Conservation (phyloP, 2,888 invertebrate genomes). For the Drosophila silvestris region DNA sequence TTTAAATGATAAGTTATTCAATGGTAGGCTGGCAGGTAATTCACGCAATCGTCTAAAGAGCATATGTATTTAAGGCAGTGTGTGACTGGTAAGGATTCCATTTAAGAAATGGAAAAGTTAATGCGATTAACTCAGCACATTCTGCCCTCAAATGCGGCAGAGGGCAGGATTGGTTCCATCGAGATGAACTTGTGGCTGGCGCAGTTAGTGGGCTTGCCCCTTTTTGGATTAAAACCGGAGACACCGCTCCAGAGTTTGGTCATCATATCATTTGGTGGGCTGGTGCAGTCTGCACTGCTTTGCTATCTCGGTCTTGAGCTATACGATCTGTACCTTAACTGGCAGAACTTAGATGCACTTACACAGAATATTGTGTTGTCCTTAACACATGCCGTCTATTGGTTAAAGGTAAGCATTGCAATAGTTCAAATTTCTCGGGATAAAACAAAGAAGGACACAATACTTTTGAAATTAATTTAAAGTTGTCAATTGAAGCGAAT, state of each 20-base stretch:
- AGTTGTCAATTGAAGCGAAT: not conserved
- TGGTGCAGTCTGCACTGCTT: constrained; percentile 29
- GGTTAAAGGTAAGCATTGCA: constrained; percentile 50
- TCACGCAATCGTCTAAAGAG: constrained; percentile 23
- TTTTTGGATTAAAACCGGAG: constrained; percentile 62
- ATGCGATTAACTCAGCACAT: constrained; percentile 29
- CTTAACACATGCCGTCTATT: constrained; percentile 53
- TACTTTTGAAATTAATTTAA: not conserved
- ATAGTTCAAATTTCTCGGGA: not conserved
- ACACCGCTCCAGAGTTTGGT: constrained; percentile 30
- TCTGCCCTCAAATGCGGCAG: constrained; percentile 61
- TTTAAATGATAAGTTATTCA: constrained; percentile 33
- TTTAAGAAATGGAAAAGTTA: constrained; percentile 44
- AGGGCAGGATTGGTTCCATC: constrained; percentile 73
- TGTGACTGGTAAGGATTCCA: not conserved
- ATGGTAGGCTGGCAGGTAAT: constrained; percentile 12
- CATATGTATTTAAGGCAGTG: constrained; percentile 34
- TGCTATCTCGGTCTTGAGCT: constrained; percentile 50
- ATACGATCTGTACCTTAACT: constrained; percentile 49
- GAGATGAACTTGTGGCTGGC: constrained; percentile 72
- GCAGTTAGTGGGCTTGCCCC: constrained; percentile 68
- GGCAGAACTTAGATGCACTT: constrained; percentile 50
- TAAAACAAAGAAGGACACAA: not conserved
- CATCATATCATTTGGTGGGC: constrained; percentile 38
- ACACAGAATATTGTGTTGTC: constrained; percentile 64